Base-by-base conservation (phyloP, 2,888 invertebrate genomes). In the Athetis lepigone region DNA sequence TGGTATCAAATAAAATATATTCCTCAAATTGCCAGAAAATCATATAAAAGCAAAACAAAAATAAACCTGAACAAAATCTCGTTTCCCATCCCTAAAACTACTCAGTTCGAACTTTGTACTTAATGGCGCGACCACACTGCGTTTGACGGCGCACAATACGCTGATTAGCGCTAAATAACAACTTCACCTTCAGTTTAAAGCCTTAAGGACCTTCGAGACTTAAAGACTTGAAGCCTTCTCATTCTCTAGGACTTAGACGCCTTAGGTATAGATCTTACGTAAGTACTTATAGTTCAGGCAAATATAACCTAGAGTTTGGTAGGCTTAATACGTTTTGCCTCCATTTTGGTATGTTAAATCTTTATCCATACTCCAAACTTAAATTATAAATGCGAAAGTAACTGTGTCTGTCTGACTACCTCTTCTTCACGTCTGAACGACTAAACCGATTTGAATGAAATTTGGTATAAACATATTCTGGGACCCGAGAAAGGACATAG, bases 121-220 rank as follows among this genome's bases (percentile, higher is more conserved):
- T 71, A 75, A 75, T 72, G 59, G 64, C 6, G 49, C 50, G 52
- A 37, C 56, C 50, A 42, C 47, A 46, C 43, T 67, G 71, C 59
- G 46, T 40, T 50, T 68, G 64, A 70, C 54, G 54, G 25, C 29
- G 21, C 33, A 40, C 55, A 56, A 49, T 42, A 43, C 39, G 27
- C 58, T 57, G 40, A 74, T 54, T 58, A 47, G 18, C 27, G 47
- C 27, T 49, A 66, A 66, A 56, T 56, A 72, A 52, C 50, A 59
- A 51, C 45, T 45, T 43, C 1, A 64, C 18, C 25, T 45, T 49
- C 0, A 46, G 11, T 46, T 47, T 21, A 9, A 23, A 39, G 19
- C 49, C 33, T 39, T 2, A 11, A 29, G 29, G 49, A 23, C 37
- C 36, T 7, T 8, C 2, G 8, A 46, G 46, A n/a, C 25, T 62